Evolutionary conservation across 2,888 invertebrate species (phyloP).

Genomic region (Dolomedes plantarius): DNA sequence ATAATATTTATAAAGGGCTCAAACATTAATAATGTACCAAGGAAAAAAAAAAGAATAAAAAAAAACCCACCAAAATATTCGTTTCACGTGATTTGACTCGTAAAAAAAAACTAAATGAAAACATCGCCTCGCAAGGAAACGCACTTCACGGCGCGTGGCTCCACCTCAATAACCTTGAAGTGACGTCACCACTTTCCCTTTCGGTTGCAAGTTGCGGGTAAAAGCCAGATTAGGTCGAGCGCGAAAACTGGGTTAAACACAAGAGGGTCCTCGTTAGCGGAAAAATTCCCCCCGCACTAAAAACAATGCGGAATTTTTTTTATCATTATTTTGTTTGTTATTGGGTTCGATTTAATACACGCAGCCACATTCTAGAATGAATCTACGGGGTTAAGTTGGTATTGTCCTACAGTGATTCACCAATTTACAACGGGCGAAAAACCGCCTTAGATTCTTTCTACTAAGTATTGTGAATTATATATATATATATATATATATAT

Average conservation of each 20-base stretch:
- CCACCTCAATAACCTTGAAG: conserved; percentile 56
- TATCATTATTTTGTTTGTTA: background rate
- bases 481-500: too few species aligned
- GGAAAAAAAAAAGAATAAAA: too few species aligned
- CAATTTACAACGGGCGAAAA: too few species aligned
- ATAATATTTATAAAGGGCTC: too few species aligned
- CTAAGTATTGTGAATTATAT: too few species aligned
- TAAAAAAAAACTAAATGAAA: conserved; percentile 22
- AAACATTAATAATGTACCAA: too few species aligned
- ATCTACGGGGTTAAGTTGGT: too few species aligned
- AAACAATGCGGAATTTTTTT: conserved; percentile 27
- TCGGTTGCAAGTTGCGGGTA: conserved; percentile 38
- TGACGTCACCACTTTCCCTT: conserved; percentile 65
- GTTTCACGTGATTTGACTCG: conserved; percentile 37
- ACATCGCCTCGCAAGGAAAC: conserved; percentile 27
- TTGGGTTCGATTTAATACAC: background rate
- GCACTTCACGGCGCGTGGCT: conserved; percentile 28
- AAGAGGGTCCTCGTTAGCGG: conserved; percentile 22
- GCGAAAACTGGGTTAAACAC: conserved; percentile 52
- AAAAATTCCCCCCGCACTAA: conserved; percentile 1
- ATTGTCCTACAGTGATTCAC: too few species aligned
- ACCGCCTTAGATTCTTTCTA: too few species aligned
- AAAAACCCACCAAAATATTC: too few species aligned
- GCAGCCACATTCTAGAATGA: too few species aligned
- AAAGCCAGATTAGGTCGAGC: conserved; percentile 28